Conservation (phyloP, 2,888 invertebrate species). For the Colostygia pectinataria region DNA sequence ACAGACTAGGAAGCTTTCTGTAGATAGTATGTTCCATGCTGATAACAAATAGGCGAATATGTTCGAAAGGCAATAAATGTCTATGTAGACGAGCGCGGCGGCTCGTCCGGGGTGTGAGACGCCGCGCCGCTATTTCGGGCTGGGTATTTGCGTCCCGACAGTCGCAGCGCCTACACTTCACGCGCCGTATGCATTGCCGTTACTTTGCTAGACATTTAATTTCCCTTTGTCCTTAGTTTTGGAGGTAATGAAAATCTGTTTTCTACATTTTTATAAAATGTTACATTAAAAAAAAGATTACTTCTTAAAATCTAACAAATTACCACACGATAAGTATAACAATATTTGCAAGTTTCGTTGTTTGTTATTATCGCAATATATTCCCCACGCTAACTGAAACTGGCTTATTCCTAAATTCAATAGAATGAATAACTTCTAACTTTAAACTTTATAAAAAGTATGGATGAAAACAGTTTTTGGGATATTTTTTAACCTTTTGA, state of each 20-base stretch:
- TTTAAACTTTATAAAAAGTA: no score
- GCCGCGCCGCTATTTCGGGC: conserved; percentile 65
- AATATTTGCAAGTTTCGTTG: no score
- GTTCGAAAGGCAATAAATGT: conserved; percentile 33
- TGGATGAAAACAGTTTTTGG: no score
- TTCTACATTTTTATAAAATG: no score
- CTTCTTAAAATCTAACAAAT: no score
- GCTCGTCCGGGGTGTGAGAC: conserved; percentile 67
- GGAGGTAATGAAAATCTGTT: background rate
- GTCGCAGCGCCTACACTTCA: conserved; percentile 53
- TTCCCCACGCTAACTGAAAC: no score
- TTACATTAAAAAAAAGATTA: no score
- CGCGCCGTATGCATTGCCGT: conserved; percentile 56
- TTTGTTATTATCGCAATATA: no score
- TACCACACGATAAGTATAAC: no score
- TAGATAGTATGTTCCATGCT: conserved; percentile 13
- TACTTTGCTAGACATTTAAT: conserved; percentile 36
- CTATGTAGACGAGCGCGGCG: conserved; percentile 37
- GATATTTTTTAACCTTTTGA: no score
- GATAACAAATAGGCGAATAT: conserved; percentile 32
- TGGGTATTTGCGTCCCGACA: conserved; percentile 63
- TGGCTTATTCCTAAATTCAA: no score
- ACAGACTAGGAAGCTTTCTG: conserved; percentile 19
- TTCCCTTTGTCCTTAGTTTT: conserved; percentile 7
- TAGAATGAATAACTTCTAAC: no score